Evolutionary conservation across 2,888 invertebrate genomes (phyloP).

Genomic region (Hesperia comma): DNA sequence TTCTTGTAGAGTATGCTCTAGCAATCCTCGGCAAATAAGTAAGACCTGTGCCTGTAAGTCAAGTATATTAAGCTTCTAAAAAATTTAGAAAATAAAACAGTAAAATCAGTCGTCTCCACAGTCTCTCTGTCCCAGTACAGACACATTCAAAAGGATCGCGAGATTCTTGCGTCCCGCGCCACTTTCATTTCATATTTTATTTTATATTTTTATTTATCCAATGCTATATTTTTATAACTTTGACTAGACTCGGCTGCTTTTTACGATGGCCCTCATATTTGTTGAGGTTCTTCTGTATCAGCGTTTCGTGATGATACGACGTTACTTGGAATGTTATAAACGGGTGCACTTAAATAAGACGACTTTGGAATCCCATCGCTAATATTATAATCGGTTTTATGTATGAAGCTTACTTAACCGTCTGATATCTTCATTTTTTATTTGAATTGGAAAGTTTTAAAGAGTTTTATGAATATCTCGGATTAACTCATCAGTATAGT

Average conservation of each 20-base stretch:
- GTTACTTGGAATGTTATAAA: slow-evolving; percentile 7
- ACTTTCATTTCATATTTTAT: slow-evolving; percentile 82
- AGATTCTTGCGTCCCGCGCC: slow-evolving; percentile 79
- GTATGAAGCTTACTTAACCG: neutral
- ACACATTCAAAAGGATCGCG: slow-evolving; percentile 80
- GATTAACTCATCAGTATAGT: no score
- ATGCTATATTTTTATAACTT: slow-evolving; percentile 73
- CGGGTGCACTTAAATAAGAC: slow-evolving; percentile 12
- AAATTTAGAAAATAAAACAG: neutral
- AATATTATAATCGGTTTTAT: slow-evolving; percentile 5
- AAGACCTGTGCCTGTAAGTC: no score
- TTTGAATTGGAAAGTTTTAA: no score
- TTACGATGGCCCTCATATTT: slow-evolving; percentile 56
- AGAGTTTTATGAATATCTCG: no score
- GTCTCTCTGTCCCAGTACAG: slow-evolving; percentile 53
- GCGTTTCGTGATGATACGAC: slow-evolving; percentile 55
- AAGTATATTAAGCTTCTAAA: no score
- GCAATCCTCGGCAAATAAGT: no score
- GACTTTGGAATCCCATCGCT: neutral
- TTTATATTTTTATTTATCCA: slow-evolving; percentile 81
- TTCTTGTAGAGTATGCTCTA: no score
- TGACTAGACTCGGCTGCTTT: slow-evolving; percentile 69
- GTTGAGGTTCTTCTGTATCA: slow-evolving; percentile 48
- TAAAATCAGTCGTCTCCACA: slow-evolving; percentile 47
- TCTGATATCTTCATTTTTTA: neutral